Evolutionary conservation across 2,113 vertebrate genomes (phyloP).

Genomic region (Gasterosteus nipponicus): DNA sequence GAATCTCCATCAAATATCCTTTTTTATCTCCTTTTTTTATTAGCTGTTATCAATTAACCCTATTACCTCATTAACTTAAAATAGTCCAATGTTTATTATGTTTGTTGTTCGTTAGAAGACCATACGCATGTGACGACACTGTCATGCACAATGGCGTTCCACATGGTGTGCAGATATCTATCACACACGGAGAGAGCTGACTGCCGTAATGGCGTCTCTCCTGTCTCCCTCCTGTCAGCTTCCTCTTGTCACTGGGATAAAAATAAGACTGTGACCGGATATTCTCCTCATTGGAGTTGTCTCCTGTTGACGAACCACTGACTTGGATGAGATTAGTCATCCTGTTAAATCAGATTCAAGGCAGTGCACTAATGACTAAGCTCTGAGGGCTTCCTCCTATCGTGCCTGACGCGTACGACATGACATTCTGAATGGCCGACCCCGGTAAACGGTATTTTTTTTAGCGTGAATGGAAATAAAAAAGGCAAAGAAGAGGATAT

Average conservation of each 20-base stretch:
- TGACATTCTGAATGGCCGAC: constrained; percentile 37
- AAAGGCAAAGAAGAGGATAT: constrained; percentile 13
- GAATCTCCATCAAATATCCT: neutral
- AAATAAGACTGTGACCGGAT: constrained; percentile 78
- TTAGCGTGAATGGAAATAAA: constrained; percentile 25
- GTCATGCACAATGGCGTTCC: constrained; percentile 49
- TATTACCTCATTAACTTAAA: constrained; percentile 29
- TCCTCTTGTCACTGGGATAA: constrained; percentile 75
- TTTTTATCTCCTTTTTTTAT: constrained; percentile 16
- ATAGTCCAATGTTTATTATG: neutral
- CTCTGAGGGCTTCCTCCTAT: constrained; percentile 63
- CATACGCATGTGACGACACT: constrained; percentile 52
- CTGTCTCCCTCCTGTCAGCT: constrained; percentile 64
- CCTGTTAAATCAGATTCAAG: constrained; percentile 79
- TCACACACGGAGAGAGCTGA: constrained; percentile 33
- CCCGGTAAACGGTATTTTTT: constrained; percentile 42
- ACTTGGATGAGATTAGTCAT: constrained; percentile 81
- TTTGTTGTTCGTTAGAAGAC: constrained; percentile 16
- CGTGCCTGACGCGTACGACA: constrained; percentile 54
- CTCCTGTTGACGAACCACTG: constrained; percentile 74
- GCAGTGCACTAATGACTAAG: constrained; percentile 76
- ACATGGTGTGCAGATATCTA: constrained; percentile 60
- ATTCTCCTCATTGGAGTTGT: constrained; percentile 72
- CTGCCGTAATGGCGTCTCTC: constrained; percentile 28
- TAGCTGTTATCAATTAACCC: constrained; percentile 43